Conservation (phyloP, 92 coral and sea anemone species). For the Bergia sp. region DNA sequence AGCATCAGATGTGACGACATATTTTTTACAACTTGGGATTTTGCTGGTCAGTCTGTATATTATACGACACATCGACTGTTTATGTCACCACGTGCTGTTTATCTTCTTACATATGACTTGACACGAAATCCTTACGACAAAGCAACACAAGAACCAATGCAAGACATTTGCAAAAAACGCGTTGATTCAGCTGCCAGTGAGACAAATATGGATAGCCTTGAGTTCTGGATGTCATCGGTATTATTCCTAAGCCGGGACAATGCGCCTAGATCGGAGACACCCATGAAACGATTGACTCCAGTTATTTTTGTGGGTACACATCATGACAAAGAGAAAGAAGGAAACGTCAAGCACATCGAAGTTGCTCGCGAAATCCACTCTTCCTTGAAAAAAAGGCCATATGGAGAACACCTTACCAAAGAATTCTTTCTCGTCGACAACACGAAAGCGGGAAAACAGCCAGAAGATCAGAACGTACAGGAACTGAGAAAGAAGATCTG, state of each 20-base stretch:
- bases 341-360: neutral
- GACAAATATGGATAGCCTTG: conserved; percentile 62
- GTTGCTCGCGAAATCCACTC: conserved; percentile 17
- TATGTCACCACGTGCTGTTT: conserved; percentile 64
- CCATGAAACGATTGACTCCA: neutral
- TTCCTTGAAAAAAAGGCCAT: conserved; percentile 2
- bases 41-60: conserved; percentile 78
- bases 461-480: conserved; percentile 38
- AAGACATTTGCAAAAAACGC: conserved; percentile 40
- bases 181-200: conserved; percentile 40
- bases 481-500: conserved; percentile 39
- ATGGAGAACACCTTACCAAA: conserved; percentile 22
- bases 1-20: neutral
- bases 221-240: conserved; percentile 70
- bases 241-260: conserved; percentile 18
- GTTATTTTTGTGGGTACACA: conserved; percentile 70
- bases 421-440: conserved; percentile 60
- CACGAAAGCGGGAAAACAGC: conserved; percentile 43
- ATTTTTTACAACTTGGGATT: conserved; percentile 65
- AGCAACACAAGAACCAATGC: conserved; percentile 55
- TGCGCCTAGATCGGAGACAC: neutral
- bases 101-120: conserved; percentile 61
- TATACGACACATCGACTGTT: conserved; percentile 74
- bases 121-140: conserved; percentile 43
- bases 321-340: conserved; percentile 47